Base-by-base conservation (phyloP, 2,113 vertebrate species). In the Poicephalus meyeri region DNA sequence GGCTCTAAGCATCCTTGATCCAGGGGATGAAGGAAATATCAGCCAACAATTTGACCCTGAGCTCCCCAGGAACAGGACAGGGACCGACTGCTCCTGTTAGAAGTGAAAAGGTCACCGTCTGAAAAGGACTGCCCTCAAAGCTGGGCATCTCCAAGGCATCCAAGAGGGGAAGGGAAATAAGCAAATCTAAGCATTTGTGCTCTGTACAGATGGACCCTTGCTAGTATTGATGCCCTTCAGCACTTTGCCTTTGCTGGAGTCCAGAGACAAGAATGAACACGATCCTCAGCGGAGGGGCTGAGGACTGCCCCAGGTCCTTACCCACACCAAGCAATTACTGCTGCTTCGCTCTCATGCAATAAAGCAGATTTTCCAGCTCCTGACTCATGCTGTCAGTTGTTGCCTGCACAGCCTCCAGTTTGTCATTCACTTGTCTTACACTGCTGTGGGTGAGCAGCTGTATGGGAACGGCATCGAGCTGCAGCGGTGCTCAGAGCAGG, bases 41-140 rank as follows among this genome's bases (percentile, higher is more conserved):
- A 2, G 60, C 46, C 64, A 86, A 35, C 37, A 83, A 49, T 42
- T 13, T 25, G 49, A 73, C 53, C 37, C 71, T 49, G 60, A 86
- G 58, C 66, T 88, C 64, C 49, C 26, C 3, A 1, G 28, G 41
- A 84, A 60, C 15, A 26, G 58, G 31, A 28, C 7, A 72, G 2
- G 4, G 28, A 65, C 18, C 6, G 10, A 16, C 17, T 28, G 50
- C 25, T 86, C 24, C 50, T 0, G 1, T 44, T 13, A 50, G 68
- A 83, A 76, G 49, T 26, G 41, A 33, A 55, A 93, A 88, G 33
- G 95, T 52, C 89, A 5, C 58, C 50, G 42, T 23, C 47, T 88
- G 58, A 24, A 58, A 35, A 58, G 56, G 33, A 24, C 50, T 39
- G 52, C 24, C 41, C 2, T 7, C 50, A 21, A 4, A 12, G 58